A percentile compares a stretch with the other conserved stretches of the same genome.
Conservation (phyloP, 1,140 invertebrate species). For the Apis dorsata region DNA sequence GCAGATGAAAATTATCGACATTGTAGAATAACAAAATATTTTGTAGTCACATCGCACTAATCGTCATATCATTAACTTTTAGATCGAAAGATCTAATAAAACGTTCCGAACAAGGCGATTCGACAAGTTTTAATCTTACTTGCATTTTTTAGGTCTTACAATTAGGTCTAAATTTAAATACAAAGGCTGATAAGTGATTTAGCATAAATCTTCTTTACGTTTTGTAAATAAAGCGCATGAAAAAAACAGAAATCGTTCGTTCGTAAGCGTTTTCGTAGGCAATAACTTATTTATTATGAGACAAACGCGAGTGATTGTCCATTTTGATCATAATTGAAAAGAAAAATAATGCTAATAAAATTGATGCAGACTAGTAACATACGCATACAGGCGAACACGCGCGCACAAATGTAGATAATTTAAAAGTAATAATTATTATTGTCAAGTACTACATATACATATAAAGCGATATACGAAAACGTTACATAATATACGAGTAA, state of each 20-base stretch:
- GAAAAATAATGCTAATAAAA: conserved; percentile 35
- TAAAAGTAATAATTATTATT: conserved; percentile 76
- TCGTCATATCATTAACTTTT: conserved; percentile 38
- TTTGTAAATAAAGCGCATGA: conserved; percentile 74
- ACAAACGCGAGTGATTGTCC: conserved; percentile 51
- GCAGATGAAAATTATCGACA: neutral
- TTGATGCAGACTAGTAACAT: conserved; percentile 44
- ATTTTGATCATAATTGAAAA: conserved; percentile 48
- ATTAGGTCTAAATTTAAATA: conserved; percentile 55
- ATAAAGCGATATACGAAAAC: conserved; percentile 66
- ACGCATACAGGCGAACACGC: conserved; percentile 50
- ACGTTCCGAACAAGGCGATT: conserved; percentile 7
- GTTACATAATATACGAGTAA: conserved; percentile 78
- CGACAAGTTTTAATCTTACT: conserved; percentile 38
- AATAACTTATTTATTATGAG: conserved; percentile 78
- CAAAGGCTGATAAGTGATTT: conserved; percentile 70
- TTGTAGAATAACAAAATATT: conserved; percentile 8
- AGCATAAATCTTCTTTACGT: conserved; percentile 57
- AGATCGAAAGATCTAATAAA: neutral
- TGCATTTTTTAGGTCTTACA: conserved; percentile 36
- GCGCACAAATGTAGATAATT: conserved; percentile 78
- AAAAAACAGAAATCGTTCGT: conserved; percentile 47
- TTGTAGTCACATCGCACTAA: conserved; percentile 6
- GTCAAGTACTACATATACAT: conserved; percentile 75
- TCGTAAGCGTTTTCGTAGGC: conserved; percentile 74